Evolutionary conservation across 2,797 vertebrate species (phyloP), one percentile per base, ranked within the genome.

Genomic region (Lophius americanus): DNA sequence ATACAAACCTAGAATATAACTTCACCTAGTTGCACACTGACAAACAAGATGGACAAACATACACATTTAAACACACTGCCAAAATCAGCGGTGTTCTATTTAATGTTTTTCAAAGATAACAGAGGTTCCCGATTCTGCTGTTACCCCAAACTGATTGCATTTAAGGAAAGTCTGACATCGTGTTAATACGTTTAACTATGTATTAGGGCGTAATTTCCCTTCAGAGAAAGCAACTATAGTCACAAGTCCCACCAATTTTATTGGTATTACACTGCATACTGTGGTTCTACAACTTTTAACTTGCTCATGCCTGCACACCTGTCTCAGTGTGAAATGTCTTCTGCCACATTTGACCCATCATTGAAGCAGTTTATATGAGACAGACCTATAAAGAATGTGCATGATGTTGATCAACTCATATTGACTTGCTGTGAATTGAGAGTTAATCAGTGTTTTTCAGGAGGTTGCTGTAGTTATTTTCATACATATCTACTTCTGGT

Each of bases 341-440:
- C 43, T 66, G 68, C 57, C 58, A 61, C 70, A 60, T 84, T 82
- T 60, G 64, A 80, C 57, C 73, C 35, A 0, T 58, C 55, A 61
- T 73, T 59, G 51, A 59, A 76, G 74, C 73, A 71, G 66, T 84
- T 59, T 75, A 85, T 77, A 82, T 80, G 82, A 82, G 76, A 67
- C 66, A 59, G 64, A 73, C 52, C 85, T 54, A 78, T 60, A 51
- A 62, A 51, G 66, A 64, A n/a, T 75, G 39, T 54, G 48, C 57
- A 63, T 8, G 10, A 7, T 49, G 67, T 60, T 52, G 37, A 42
- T 57, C 48, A 72, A 79, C 77, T 84, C 70, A 47, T 65, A 52
- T 64, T 75, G 46, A 70, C 57, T 38, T 35, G 32, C 23, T 23
- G 23, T 23, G 23, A 23, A 2, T 23, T 23, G 23, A 2, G 23